phyloP scores from a whole-genome alignment of 1,140 invertebrate genomes.

The Drosophila lini region DNA sequence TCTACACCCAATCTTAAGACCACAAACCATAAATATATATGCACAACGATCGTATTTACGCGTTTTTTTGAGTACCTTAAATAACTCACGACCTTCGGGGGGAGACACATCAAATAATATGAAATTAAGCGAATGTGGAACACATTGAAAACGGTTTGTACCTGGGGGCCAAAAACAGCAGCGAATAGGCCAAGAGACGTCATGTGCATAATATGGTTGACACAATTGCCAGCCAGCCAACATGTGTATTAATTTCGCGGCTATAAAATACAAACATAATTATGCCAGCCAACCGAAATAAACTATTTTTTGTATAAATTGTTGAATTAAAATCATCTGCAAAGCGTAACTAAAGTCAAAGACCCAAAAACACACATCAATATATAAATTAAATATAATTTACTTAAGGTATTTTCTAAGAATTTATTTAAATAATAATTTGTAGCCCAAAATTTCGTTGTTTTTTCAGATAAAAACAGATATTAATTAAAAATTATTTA shows the following conservation, averaged over 20 bases:
- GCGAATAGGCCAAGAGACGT: slow-evolving; percentile 11
- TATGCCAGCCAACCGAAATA: slow-evolving; percentile 68
- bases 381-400: not conserved
- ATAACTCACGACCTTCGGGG: slow-evolving; percentile 33
- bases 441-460: not conserved
- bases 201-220: slow-evolving; percentile 39
- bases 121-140: slow-evolving; percentile 53
- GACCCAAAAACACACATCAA: not conserved
- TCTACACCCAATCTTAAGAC: not conserved
- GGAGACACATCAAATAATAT: slow-evolving; percentile 27
- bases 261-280: slow-evolving; percentile 58
- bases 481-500: no score
- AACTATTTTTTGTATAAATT: slow-evolving; percentile 43
- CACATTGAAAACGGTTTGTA: slow-evolving; percentile 27
- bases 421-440: not conserved
- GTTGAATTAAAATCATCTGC: slow-evolving; percentile 61
- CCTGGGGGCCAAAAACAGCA: slow-evolving; percentile 48
- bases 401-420: not conserved
- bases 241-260: slow-evolving; percentile 14
- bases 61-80: slow-evolving; percentile 27
- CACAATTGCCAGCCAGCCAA: slow-evolving; percentile 30
- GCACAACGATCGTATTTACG: slow-evolving; percentile 11
- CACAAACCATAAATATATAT: not conserved
- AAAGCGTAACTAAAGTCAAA: slow-evolving; percentile 41
- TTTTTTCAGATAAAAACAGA: not conserved